These are phyloP conservation scores for Amblyornis subalaris DNA, from an alignment of 2,113 vertebrate species.

Conservation along the genomic window DNA sequence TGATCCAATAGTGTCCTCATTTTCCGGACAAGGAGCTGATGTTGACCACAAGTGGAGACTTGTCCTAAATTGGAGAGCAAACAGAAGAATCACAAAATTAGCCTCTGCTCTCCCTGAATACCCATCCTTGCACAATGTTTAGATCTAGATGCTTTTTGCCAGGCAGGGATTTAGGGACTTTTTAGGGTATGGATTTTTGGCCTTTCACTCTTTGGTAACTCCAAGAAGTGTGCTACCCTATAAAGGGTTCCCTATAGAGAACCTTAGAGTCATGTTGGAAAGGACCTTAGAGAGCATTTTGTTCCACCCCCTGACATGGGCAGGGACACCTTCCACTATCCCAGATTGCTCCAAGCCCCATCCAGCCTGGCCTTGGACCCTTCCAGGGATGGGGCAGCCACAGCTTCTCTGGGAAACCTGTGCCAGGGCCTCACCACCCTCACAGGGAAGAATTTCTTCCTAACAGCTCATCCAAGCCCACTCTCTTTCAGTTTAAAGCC, in stretches of 20 bases:
- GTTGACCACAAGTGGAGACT: neutral
- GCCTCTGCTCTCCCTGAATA: neutral
- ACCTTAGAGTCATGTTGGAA: neutral
- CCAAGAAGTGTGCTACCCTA: neutral
- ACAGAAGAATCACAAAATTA: neutral
- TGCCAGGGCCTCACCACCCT: neutral
- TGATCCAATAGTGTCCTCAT: neutral
- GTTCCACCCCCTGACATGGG: neutral
- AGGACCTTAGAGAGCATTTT: neutral
- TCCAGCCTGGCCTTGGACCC: neutral
- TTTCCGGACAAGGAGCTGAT: neutral
- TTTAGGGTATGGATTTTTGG: neutral
- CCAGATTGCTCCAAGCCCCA: fast-evolving
- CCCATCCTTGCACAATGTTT: neutral
- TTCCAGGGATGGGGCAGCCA: neutral
- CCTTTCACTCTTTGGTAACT: neutral
- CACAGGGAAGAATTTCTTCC: neutral
- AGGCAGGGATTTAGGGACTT: neutral
- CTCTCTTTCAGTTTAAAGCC: neutral
- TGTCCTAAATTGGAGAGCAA: neutral
- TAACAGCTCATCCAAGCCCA: neutral
- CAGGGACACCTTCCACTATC: fast-evolving
- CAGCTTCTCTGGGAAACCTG: neutral
- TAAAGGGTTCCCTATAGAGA: neutral
- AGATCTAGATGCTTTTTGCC: neutral